Evolutionary conservation across 2,113 vertebrate genomes (phyloP).

Genomic region (Burhinus bistriatus): DNA sequence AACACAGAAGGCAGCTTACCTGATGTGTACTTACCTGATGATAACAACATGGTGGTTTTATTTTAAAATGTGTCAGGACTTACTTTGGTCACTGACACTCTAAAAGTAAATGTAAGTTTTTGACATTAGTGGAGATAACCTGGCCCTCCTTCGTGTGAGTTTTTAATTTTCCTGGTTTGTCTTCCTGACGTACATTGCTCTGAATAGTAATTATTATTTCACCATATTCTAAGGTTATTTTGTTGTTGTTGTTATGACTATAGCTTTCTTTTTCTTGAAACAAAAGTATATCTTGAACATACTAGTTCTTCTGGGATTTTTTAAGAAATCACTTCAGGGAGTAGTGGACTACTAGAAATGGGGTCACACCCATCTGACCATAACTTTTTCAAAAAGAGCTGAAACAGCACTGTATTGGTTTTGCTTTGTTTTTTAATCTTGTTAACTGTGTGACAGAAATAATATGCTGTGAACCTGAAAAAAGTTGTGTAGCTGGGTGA

Average conservation of each 20-base stretch:
- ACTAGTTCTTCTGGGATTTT: background rate
- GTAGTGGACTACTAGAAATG: background rate
- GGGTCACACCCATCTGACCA: background rate
- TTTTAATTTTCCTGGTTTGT: background rate
- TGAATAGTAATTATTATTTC: background rate
- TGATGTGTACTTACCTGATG: slow-evolving; percentile 20
- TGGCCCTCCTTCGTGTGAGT: background rate
- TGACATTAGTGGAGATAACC: background rate
- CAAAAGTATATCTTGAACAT: background rate
- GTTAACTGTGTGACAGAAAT: background rate
- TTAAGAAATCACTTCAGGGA: background rate
- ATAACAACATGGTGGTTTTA: background rate
- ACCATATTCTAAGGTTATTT: background rate
- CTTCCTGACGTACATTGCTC: background rate
- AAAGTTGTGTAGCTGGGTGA: background rate
- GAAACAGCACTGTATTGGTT: background rate
- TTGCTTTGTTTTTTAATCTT: background rate
- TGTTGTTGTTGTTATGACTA: background rate
- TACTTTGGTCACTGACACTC: background rate
- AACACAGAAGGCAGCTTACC: slow-evolving; percentile 32
- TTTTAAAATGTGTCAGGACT: slow-evolving; percentile 8
- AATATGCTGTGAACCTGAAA: background rate
- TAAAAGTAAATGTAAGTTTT: background rate
- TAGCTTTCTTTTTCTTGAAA: background rate
- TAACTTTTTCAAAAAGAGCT: background rate